Evolutionary conservation across 2,797 vertebrate genomes (phyloP).

Genomic region (Sebastes nivosus): DNA sequence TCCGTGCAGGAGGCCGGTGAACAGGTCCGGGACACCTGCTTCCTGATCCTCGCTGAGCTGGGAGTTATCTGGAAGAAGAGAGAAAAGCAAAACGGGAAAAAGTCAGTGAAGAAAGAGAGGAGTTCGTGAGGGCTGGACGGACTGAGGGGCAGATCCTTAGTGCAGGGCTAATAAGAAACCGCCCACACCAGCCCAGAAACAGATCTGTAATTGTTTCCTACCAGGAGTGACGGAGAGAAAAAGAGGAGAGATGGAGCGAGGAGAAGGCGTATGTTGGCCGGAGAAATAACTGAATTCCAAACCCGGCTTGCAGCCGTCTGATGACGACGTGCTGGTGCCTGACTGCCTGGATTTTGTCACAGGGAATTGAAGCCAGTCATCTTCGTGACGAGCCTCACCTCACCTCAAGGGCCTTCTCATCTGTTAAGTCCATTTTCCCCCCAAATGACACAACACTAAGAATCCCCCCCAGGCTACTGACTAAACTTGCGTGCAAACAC

Average conservation of each 20-base stretch:
- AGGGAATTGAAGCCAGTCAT: slow-evolving; percentile 27
- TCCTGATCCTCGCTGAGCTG: slow-evolving; percentile 83
- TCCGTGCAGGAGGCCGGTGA: slow-evolving; percentile 96
- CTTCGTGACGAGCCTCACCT: neutral
- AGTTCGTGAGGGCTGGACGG: slow-evolving; percentile 57
- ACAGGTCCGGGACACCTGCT: slow-evolving; percentile 91
- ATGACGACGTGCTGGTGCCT: slow-evolving; percentile 53
- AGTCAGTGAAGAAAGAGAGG: slow-evolving; percentile 57
- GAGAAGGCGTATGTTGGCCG: slow-evolving; percentile 65
- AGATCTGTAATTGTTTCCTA: slow-evolving; percentile 90
- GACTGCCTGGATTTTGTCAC: slow-evolving; percentile 41
- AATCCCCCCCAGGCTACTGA: neutral
- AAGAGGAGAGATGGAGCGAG: slow-evolving; percentile 40
- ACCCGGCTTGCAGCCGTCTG: slow-evolving; percentile 74
- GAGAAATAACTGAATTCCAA: slow-evolving; percentile 88
- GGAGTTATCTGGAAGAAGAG: slow-evolving; percentile 78
- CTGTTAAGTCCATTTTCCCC: slow-evolving; percentile 72
- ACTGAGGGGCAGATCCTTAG: slow-evolving; percentile 64
- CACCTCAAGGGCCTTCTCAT: slow-evolving; percentile 24
- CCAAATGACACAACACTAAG: slow-evolving; percentile 49
- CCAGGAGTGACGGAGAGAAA: slow-evolving; percentile 58
- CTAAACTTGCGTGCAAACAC: slow-evolving; percentile 2
- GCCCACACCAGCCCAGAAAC: slow-evolving; percentile 85
- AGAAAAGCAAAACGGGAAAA: slow-evolving; percentile 60
- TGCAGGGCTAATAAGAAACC: slow-evolving; percentile 75